A percentile compares a stretch with the other conserved stretches of the same genome.
Conservation (phyloP, 1,140 invertebrate species). For the Agraylea sexmaculata region DNA sequence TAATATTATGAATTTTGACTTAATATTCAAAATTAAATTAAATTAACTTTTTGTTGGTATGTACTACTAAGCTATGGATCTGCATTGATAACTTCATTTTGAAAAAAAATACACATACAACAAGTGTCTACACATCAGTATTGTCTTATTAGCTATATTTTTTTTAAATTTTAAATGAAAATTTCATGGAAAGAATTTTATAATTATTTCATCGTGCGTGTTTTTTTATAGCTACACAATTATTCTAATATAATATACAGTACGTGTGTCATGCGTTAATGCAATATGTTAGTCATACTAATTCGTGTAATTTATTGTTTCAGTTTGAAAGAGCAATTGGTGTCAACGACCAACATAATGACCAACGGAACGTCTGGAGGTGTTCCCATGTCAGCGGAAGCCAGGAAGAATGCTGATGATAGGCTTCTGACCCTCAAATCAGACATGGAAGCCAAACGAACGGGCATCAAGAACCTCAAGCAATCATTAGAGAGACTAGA, state of each 20-base stretch:
- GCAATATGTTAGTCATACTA: background rate
- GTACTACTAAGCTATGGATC: too few species aligned
- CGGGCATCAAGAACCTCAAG: constrained; percentile 64
- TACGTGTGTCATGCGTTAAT: constrained; percentile 6
- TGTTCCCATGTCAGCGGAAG: constrained; percentile 39
- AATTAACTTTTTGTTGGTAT: too few species aligned
- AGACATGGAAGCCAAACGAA: constrained; percentile 59
- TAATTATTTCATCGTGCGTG: too few species aligned
- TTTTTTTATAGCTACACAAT: too few species aligned
- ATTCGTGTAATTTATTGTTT: constrained; percentile 11
- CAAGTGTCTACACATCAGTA: too few species aligned
- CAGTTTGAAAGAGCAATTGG: constrained; percentile 53
- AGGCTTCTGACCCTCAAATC: constrained; percentile 49
- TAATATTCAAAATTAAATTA: too few species aligned
- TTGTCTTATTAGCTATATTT: too few species aligned
- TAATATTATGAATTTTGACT: too few species aligned
- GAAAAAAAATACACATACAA: too few species aligned
- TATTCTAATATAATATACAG: constrained; percentile 12
- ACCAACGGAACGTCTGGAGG: constrained; percentile 27
- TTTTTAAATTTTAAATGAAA: too few species aligned
- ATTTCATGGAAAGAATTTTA: too few species aligned
- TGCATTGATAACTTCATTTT: too few species aligned
- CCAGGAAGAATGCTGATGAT: constrained; percentile 56
- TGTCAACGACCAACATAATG: constrained; percentile 40
- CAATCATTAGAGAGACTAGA: constrained; percentile 61